Percentiles rank a stretch among this genome's conserved stretches.
phyloP scores from a whole-genome alignment of 2,888 invertebrate genomes.

The Leptinotarsa peninsularis region DNA sequence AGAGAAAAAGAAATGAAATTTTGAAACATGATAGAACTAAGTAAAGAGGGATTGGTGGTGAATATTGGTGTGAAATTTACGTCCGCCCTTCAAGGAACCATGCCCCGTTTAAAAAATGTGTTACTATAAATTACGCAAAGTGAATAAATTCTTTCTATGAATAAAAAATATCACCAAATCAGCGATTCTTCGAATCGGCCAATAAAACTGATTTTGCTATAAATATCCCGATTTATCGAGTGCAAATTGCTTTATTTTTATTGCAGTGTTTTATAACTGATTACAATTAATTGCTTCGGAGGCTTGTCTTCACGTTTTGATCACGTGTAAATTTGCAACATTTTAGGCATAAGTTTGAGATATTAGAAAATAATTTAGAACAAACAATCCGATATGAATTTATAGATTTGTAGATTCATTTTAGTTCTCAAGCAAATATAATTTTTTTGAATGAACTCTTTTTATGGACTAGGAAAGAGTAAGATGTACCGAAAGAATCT shows the following conservation, averaged over 20 bases:
- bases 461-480: no score
- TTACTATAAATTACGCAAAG: neutral
- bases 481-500: no score
- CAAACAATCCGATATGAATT: no score
- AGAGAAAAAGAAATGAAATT: no score
- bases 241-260: neutral
- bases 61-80: neutral
- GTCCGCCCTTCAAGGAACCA: neutral
- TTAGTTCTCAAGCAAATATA: no score
- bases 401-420: no score
- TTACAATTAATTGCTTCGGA: neutral
- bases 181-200: neutral
- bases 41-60: no score
- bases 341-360: neutral
- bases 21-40: no score
- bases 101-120: neutral
- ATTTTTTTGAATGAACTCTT: no score
- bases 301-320: constrained; percentile 7
- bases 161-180: neutral
- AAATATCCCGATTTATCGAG: neutral
- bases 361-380: no score
- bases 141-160: neutral
- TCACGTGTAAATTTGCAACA: neutral
- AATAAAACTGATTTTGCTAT: neutral
- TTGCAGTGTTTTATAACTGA: neutral